Conservation (phyloP, 1,140 invertebrate genomes). For the Aphidius ervi region DNA sequence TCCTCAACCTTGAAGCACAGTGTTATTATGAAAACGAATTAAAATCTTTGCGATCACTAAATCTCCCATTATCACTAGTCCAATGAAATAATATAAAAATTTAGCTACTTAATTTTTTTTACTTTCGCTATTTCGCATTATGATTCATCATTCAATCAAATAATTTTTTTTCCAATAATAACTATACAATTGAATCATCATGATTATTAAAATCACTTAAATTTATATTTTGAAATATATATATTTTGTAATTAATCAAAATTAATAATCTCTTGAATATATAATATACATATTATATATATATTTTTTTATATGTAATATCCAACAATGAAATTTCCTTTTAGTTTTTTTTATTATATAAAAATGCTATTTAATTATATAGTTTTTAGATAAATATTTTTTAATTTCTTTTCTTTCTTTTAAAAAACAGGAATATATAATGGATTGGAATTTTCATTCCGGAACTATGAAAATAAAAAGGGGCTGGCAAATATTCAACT, state of each 20-base stretch:
- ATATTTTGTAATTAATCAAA: no score
- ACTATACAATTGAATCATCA: no score
- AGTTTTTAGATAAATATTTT: neutral
- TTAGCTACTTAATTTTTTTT: no score
- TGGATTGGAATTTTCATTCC: slow-evolving; percentile 10
- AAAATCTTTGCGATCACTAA: neutral
- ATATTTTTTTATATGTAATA: neutral
- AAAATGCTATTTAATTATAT: no score
- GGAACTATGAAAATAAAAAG: slow-evolving; percentile 3
- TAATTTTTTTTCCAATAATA: no score
- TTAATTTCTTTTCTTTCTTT: neutral
- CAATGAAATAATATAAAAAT: no score
- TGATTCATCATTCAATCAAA: no score
- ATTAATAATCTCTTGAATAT: no score
- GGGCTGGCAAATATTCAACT: slow-evolving; percentile 10
- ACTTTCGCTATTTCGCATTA: no score
- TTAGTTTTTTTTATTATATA: neutral
- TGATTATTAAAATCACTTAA: no score
- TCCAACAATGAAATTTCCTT: neutral
- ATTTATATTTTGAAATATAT: no score
- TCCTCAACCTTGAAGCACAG: slow-evolving; percentile 15
- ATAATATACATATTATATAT: neutral
- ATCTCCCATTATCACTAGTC: no score
- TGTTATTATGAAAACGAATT: slow-evolving; percentile 16
- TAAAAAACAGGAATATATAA: neutral